Conservation (phyloP, 1,140 invertebrate genomes). For the Leptoteleia sp. region DNA sequence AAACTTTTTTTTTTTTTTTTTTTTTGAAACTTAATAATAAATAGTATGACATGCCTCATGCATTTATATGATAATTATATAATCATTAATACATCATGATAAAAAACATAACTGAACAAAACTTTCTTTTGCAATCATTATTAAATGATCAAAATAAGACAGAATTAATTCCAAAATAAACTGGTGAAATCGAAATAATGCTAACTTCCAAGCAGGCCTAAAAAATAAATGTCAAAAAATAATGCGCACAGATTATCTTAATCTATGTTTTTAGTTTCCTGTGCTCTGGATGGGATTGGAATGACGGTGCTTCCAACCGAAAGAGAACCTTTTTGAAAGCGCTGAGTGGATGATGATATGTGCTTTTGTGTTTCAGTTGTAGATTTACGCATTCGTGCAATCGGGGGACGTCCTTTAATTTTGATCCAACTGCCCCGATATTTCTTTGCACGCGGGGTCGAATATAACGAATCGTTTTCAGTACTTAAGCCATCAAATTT, state of each 20-base stretch:
- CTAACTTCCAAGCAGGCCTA: no score
- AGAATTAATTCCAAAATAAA: not conserved
- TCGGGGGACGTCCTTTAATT: constrained; percentile 70
- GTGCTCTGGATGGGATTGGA: constrained; percentile 67
- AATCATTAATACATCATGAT: not conserved
- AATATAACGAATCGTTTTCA: constrained; percentile 5
- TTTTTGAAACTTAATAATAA: no score
- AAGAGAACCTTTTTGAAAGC: constrained; percentile 71
- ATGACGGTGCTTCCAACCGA: constrained; percentile 64
- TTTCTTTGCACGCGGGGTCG: constrained; percentile 69
- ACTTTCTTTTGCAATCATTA: constrained; percentile 8
- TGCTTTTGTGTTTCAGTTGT: constrained; percentile 32
- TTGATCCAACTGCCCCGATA: constrained; percentile 70
- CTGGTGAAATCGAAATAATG: not conserved
- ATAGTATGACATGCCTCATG: not conserved
- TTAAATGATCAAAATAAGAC: constrained; percentile 7
- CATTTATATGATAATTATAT: not conserved
- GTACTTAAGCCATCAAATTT: not conserved
- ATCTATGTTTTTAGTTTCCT: constrained; percentile 15
- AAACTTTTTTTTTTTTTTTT: no score
- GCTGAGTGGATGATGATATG: constrained; percentile 66
- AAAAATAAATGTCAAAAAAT: no score
- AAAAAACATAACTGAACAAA: not conserved
- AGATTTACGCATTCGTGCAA: constrained; percentile 64
- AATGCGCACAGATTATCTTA: no score